A percentile compares a stretch with the other conserved stretches of the same genome.
These are phyloP conservation scores for Galemys pyrenaicus DNA, from an alignment of 2,113 vertebrate genomes.

Conservation along the genomic window DNA sequence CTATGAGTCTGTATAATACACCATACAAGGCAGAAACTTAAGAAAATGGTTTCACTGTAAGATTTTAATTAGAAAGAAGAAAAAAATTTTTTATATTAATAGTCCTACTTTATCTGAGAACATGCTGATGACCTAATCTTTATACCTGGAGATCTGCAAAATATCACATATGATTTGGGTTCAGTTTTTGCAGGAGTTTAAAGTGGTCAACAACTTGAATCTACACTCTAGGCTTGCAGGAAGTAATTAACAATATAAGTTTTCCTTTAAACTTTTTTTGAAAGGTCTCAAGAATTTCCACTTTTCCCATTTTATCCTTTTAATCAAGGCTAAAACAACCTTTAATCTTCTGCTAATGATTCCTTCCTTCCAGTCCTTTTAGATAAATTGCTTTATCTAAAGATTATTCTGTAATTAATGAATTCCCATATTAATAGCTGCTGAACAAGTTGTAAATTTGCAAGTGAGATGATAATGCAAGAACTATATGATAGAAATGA, in stretches of 20 bases:
- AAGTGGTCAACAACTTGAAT: background rate
- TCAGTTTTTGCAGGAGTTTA: background rate
- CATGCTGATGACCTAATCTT: background rate
- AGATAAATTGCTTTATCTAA: conserved; percentile 47
- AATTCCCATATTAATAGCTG: background rate
- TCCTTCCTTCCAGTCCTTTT: background rate
- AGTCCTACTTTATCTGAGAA: background rate
- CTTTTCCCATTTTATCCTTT: conserved; percentile 18
- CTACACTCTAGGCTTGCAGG: background rate
- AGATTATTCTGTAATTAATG: background rate
- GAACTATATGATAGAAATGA: background rate
- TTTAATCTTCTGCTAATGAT: background rate
- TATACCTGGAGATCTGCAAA: background rate
- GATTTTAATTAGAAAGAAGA: background rate
- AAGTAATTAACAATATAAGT: background rate
- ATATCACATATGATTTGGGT: rapidly evolving
- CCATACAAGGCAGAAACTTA: background rate
- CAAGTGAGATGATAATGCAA: background rate
- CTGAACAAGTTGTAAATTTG: background rate
- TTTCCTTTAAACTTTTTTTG: background rate
- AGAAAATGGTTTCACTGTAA: background rate
- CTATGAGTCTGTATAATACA: rapidly evolving
- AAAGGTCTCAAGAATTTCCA: background rate
- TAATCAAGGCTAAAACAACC: background rate
- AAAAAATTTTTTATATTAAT: background rate